Conservation (phyloP, 2,113 vertebrate species). For the Ploceus nigricollis region DNA sequence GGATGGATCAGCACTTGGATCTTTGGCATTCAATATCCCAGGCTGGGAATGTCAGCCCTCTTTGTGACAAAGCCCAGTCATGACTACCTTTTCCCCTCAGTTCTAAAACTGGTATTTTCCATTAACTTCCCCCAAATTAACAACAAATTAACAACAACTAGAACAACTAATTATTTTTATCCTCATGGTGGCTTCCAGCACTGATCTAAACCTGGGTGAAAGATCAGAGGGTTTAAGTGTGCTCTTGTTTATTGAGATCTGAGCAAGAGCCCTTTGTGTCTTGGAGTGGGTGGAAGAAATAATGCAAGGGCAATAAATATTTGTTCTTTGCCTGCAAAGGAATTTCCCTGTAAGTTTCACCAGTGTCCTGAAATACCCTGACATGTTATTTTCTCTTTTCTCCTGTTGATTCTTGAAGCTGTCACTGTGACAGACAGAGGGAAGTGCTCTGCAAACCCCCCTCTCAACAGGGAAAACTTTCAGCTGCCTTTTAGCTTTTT, state of each 20-base stretch:
- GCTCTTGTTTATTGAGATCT: background rate
- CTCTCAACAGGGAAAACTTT: background rate
- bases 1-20: background rate
- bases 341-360: slow-evolving; percentile 12
- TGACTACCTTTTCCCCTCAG: fast-evolving
- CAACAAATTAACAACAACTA: background rate
- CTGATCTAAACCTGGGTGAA: background rate
- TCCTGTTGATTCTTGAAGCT: slow-evolving; percentile 5
- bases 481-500: background rate
- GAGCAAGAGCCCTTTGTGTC: background rate
- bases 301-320: background rate
- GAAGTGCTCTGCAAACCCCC: background rate
- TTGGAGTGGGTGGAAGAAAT: background rate
- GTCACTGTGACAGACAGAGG: slow-evolving; percentile 11
- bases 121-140: background rate
- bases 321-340: slow-evolving; percentile 2
- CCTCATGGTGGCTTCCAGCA: background rate
- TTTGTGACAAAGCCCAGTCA: background rate
- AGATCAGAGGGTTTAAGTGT: background rate
- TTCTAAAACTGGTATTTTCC: background rate
- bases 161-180: background rate
- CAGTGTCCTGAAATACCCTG: slow-evolving; percentile 13
- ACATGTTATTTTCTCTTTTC: slow-evolving; percentile 20
- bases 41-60: background rate
- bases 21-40: background rate